Percentiles rank a stretch among this genome's conserved stretches.
phyloP scores from a whole-genome alignment of 1,140 invertebrate genomes.

The Solenopsis fugax region DNA sequence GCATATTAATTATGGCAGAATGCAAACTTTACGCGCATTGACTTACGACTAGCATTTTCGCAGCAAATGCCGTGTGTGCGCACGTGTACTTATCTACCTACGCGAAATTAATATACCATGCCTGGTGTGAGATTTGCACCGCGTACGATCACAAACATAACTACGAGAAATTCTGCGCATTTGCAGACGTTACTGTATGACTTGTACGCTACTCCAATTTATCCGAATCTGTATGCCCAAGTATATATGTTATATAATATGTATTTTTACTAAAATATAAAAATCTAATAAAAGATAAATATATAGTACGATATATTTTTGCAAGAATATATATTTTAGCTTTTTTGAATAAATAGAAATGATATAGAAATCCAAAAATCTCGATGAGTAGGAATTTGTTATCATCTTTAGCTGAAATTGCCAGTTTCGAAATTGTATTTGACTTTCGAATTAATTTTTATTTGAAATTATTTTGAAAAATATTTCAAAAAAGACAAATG shows the following conservation, averaged over 20 bases:
- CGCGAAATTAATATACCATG: conserved; percentile 32
- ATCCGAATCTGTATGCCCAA: not conserved
- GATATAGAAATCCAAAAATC: not conserved
- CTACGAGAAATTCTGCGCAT: conserved; percentile 41
- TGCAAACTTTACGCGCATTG: conserved; percentile 29
- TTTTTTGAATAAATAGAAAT: not conserved
- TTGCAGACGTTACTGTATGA: conserved; percentile 26
- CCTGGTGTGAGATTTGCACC: conserved; percentile 25
- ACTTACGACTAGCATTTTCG: conserved; percentile 26
- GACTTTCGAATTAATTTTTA: not conserved
- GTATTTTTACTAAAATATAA: not conserved
- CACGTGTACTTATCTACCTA: conserved; percentile 20
- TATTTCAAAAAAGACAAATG: not conserved
- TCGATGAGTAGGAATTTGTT: not conserved
- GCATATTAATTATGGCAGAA: conserved; percentile 37
- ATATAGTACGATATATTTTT: not conserved
- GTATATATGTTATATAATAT: not conserved
- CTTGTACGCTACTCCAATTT: not conserved
- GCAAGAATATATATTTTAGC: not conserved
- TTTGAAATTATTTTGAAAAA: not conserved
- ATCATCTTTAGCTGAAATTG: not conserved
- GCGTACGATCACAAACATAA: conserved; percentile 3
- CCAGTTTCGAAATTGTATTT: not conserved
- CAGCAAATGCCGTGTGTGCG: not conserved
- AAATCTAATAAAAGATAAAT: not conserved